phyloP scores from a whole-genome alignment of 2,113 vertebrate species.

The Nycticorax nycticorax region DNA sequence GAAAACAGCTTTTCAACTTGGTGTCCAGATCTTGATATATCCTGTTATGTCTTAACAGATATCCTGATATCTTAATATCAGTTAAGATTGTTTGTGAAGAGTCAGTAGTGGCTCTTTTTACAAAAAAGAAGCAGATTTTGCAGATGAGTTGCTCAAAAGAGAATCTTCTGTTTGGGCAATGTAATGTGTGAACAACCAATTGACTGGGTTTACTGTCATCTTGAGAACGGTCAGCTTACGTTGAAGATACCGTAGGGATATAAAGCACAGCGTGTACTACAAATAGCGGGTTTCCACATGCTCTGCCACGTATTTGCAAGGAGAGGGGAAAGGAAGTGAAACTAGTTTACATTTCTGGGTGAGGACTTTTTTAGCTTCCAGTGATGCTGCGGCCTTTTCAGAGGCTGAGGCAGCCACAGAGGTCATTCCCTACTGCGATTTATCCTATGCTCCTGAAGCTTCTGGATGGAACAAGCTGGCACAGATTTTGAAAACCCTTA shows the following conservation, averaged over 20 bases:
- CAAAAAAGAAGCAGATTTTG: neutral
- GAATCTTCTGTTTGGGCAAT: neutral
- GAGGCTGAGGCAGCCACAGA: neutral
- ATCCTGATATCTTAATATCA: neutral
- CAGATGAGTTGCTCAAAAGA: neutral
- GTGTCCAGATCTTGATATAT: neutral
- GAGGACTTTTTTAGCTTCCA: neutral
- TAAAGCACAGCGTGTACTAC: neutral
- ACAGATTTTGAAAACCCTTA: neutral
- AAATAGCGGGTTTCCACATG: neutral
- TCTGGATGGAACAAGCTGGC: neutral
- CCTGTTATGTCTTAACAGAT: neutral
- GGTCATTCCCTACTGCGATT: neutral
- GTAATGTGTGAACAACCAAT: neutral
- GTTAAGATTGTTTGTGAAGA: neutral
- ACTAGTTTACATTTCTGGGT: neutral
- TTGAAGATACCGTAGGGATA: neutral
- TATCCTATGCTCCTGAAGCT: neutral
- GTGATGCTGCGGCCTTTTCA: neutral
- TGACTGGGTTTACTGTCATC: neutral
- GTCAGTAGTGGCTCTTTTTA: neutral
- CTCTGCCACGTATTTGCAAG: neutral
- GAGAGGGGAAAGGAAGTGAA: neutral
- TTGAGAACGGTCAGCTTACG: neutral
- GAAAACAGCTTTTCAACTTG: neutral